Conservation (phyloP, 1,140 invertebrate genomes). For the Cydia splendana region DNA sequence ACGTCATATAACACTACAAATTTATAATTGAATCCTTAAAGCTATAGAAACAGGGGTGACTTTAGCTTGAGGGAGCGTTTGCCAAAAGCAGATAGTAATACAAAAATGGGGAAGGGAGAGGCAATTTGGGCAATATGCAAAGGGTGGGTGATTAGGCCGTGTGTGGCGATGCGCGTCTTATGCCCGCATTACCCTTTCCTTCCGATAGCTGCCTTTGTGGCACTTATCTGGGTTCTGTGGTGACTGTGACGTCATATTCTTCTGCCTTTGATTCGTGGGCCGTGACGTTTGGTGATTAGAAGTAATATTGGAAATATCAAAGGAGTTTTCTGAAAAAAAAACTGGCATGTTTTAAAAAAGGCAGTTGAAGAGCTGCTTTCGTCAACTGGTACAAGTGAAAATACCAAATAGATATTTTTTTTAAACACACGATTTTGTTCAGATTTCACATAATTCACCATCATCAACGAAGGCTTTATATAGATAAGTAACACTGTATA, state of each 20-base stretch:
- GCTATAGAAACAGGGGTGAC: conserved; percentile 31
- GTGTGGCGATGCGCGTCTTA: conserved; percentile 78
- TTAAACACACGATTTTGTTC: too few relatives aligned
- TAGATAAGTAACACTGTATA: too few relatives aligned
- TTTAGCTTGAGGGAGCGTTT: conserved; percentile 38
- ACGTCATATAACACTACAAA: conserved; percentile 47
- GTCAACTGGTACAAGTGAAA: too few relatives aligned
- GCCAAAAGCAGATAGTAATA: conserved; percentile 38
- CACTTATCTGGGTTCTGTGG: conserved; percentile 5
- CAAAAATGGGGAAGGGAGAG: conserved; percentile 46
- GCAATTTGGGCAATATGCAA: conserved; percentile 77
- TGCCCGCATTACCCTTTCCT: conserved; percentile 78
- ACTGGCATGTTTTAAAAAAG: too few relatives aligned
- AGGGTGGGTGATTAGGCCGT: conserved; percentile 75
- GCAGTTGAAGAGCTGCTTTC: too few relatives aligned
- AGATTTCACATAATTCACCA: too few relatives aligned
- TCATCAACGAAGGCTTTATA: too few relatives aligned
- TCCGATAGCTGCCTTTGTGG: conserved; percentile 76
- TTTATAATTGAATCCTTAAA: conserved; percentile 35
- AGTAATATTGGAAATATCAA: background rate
- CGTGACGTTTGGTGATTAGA: conserved; percentile 21
- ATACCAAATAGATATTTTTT: too few relatives aligned
- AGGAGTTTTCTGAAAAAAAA: too few relatives aligned
- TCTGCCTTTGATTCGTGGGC: background rate
- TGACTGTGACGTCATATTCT: background rate